Conservation (phyloP, 2,113 vertebrate species). For the Sceloporus undulatus region DNA sequence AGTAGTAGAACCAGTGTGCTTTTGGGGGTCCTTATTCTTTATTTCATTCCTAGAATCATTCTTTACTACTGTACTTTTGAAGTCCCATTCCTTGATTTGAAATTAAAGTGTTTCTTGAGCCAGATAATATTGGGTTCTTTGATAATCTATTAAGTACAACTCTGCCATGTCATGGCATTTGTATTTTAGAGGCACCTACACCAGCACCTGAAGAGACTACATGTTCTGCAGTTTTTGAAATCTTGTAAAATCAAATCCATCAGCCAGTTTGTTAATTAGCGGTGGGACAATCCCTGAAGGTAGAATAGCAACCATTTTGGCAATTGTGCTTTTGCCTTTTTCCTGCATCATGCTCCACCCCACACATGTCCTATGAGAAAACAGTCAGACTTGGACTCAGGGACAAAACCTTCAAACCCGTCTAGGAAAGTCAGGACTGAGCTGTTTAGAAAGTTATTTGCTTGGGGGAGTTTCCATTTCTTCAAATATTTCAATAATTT, state of each 20-base stretch:
- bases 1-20: conserved; percentile 78
- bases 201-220: conserved; percentile 88
- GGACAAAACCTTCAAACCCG: conserved; percentile 97
- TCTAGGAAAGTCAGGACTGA: conserved; percentile 77
- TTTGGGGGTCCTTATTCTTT: conserved; percentile 83
- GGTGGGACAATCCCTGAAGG: conserved; percentile 93
- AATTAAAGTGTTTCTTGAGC: conserved; percentile 77
- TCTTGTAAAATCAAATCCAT: conserved; percentile 97
- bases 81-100: conserved; percentile 76
- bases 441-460: no score
- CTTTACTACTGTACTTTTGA: conserved; percentile 81
- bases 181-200: conserved; percentile 89
- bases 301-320: conserved; percentile 86
- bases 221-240: conserved; percentile 94
- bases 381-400: conserved; percentile 97
- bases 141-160: conserved; percentile 88
- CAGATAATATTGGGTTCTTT: conserved; percentile 85
- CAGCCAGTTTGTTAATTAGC: conserved; percentile 94
- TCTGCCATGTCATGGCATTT: conserved; percentile 94
- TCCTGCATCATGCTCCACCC: conserved; percentile 90
- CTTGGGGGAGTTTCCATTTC: no score
- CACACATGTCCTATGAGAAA: conserved; percentile 95
- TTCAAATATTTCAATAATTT: no score
- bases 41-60: conserved; percentile 79
- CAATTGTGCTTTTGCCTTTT: conserved; percentile 95